These are phyloP conservation scores for Linurgus olivaceus DNA, from an alignment of 2,797 vertebrate genomes.

Conservation along the genomic window DNA sequence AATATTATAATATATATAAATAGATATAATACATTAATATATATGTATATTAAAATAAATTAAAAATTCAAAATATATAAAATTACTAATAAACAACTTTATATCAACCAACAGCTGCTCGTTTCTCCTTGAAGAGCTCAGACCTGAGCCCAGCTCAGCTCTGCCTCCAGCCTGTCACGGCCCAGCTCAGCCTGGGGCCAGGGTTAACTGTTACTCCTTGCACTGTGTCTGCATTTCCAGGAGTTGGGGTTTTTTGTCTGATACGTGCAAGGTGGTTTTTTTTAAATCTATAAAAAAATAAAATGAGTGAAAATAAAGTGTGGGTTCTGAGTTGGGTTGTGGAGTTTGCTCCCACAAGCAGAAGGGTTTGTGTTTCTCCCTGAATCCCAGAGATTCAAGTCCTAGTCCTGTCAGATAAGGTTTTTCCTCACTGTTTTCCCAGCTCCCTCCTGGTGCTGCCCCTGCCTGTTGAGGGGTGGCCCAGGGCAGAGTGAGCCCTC, in stretches of 20 bases:
- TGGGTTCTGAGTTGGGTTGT: fast-evolving
- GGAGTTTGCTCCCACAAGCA: too few species aligned
- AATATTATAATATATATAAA: too few species aligned
- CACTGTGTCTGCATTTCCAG: too few species aligned
- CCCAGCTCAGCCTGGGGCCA: neutral
- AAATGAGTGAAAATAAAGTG: neutral
- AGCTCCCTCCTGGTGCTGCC: neutral
- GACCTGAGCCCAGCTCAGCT: neutral
- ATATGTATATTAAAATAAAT: neutral
- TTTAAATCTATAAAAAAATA: neutral
- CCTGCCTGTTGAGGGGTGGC: neutral
- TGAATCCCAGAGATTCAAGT: fast-evolving
- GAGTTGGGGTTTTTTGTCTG: fast-evolving
- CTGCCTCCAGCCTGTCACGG: neutral
- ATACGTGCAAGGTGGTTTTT: neutral
- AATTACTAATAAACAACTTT: neutral
- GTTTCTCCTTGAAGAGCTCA: neutral
- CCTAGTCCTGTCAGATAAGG: fast-evolving
- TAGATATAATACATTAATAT: too few species aligned
- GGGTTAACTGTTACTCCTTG: fast-evolving
- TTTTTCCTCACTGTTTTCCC: fast-evolving
- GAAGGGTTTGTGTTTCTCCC: neutral
- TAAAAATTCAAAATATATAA: too few species aligned
- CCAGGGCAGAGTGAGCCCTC: fast-evolving
- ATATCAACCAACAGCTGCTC: neutral